Evolutionary conservation across 2,797 vertebrate species (phyloP).

Genomic region (Micromesistius poutassou): DNA sequence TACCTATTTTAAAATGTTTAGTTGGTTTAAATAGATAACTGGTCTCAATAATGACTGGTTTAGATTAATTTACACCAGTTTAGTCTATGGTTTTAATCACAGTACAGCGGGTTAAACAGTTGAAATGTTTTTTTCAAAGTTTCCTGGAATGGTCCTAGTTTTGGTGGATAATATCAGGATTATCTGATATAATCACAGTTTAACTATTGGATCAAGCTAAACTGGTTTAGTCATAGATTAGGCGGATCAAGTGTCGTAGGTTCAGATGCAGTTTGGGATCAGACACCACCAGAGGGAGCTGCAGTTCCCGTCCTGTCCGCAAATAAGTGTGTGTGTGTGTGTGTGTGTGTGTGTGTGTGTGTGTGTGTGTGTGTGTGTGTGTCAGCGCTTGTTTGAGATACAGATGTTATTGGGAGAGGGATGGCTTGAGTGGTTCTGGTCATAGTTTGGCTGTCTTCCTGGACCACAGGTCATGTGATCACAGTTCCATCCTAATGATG

Average conservation of each 20-base stretch:
- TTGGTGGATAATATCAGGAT: background rate
- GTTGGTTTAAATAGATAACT: background rate
- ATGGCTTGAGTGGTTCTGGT: background rate
- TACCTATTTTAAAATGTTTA: background rate
- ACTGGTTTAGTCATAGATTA: background rate
- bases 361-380: background rate
- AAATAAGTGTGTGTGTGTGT: background rate
- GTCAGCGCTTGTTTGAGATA: background rate
- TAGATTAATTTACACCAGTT: too few relatives aligned
- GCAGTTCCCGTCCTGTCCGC: background rate
- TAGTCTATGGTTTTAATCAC: too few relatives aligned
- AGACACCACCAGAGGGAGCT: background rate
- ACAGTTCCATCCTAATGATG: slow-evolving; percentile 10
- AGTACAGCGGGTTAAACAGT: background rate
- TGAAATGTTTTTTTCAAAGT: background rate
- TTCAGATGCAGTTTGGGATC: background rate
- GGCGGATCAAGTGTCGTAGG: background rate
- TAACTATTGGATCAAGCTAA: background rate
- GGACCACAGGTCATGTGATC: background rate
- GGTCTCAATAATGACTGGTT: too few relatives aligned
- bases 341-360: background rate
- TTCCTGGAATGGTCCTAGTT: background rate
- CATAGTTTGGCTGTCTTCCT: background rate
- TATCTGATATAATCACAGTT: background rate
- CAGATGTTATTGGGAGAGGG: background rate